phyloP scores from a whole-genome alignment of 1,140 invertebrate species.

The Drosophila arizonae region DNA sequence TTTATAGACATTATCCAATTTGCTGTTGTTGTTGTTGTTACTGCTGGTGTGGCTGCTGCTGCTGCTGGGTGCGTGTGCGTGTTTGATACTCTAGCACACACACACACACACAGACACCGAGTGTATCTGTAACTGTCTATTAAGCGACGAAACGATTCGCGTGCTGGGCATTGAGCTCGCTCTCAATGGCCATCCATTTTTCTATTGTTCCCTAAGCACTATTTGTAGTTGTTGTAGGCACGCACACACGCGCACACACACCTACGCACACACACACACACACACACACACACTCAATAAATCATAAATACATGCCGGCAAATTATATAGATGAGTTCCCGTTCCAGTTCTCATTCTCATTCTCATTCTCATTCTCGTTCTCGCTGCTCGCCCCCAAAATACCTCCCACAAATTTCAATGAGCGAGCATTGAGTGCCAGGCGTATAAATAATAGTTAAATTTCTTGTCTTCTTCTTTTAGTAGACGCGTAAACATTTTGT shows the following conservation, averaged over 20 bases:
- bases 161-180: constrained; percentile 60
- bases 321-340: constrained; percentile 69
- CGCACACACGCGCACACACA: constrained; percentile 52
- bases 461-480: constrained; percentile 23
- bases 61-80: constrained; percentile 48
- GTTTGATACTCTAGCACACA: constrained; percentile 27
- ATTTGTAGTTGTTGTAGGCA: constrained; percentile 68
- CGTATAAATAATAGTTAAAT: constrained; percentile 78
- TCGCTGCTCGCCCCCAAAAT: not conserved
- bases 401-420: constrained; percentile 34
- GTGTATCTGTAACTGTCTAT: constrained; percentile 64
- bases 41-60: not conserved
- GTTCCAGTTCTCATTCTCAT: constrained; percentile 19
- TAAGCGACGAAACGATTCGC: constrained; percentile 66
- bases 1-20: constrained; percentile 82
- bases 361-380: not conserved
- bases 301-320: constrained; percentile 77
- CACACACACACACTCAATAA: constrained; percentile 62
- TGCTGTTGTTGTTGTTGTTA: constrained; percentile 51
- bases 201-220: constrained; percentile 69
- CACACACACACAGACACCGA: constrained; percentile 16
- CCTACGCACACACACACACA: constrained; percentile 40
- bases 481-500: constrained; percentile 64
- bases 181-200: constrained; percentile 68
- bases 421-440: constrained; percentile 42